Conservation (phyloP, 2,113 vertebrate genomes). For the Prunella fulvescens region DNA sequence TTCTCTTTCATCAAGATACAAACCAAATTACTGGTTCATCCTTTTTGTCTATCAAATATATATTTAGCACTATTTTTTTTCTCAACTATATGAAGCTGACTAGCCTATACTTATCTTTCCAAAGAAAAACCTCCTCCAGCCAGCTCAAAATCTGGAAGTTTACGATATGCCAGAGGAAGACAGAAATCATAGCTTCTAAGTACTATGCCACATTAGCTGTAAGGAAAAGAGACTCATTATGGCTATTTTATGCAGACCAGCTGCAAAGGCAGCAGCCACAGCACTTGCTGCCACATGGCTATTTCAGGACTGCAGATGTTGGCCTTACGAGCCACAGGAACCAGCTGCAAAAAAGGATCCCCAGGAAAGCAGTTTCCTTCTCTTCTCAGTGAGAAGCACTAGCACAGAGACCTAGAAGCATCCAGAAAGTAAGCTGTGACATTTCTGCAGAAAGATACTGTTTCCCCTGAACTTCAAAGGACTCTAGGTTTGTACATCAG, state of each 20-base stretch:
- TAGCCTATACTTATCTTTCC: constrained; percentile 10
- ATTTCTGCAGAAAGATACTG: not conserved
- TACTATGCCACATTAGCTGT: not conserved
- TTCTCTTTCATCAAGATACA: not conserved
- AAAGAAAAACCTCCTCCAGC: not conserved
- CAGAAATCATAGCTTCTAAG: constrained; percentile 58
- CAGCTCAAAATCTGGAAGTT: constrained; percentile 11
- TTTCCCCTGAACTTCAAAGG: not conserved
- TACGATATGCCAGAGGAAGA: not conserved
- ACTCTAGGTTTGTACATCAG: not conserved
- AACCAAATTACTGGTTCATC: not conserved
- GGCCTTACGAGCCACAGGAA: not conserved
- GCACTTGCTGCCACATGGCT: not conserved
- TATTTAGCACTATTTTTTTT: not conserved
- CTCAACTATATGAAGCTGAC: not conserved
- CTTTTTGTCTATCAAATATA: constrained; percentile 16
- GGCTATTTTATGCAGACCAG: not conserved
- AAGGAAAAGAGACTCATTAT: not conserved
- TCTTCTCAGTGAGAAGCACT: not conserved
- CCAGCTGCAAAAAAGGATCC: not conserved
- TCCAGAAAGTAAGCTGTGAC: not conserved
- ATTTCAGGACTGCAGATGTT: constrained; percentile 27
- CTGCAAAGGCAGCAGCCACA: constrained; percentile 5
- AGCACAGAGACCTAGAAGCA: not conserved
- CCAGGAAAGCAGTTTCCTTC: not conserved